A percentile compares a stretch with the other conserved stretches of the same genome.
Evolutionary conservation across 2,888 invertebrate species (phyloP).

Genomic region (Oligia fasciuncula): DNA sequence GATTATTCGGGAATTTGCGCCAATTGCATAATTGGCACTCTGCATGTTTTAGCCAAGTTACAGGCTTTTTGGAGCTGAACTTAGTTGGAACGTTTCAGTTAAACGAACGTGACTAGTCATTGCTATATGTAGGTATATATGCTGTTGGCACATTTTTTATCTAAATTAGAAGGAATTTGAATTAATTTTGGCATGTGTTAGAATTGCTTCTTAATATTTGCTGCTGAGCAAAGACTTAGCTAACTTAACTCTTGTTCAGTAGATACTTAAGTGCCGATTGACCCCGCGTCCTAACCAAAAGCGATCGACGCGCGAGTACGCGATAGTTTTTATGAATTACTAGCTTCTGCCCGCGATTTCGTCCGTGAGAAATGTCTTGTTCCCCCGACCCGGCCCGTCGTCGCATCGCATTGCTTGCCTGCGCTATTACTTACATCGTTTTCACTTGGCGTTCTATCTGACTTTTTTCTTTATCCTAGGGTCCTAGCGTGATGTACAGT

Average conservation of each 20-base stretch:
- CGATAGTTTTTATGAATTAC: too few relatives aligned
- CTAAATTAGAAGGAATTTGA: conserved; percentile 24
- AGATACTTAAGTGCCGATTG: neutral
- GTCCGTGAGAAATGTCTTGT: too few relatives aligned
- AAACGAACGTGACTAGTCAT: conserved; percentile 49
- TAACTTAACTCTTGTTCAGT: neutral
- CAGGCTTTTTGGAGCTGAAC: conserved; percentile 48
- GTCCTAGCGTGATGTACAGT: too few relatives aligned
- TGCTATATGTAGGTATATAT: conserved; percentile 29
- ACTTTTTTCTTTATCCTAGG: too few relatives aligned
- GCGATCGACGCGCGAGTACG: neutral
- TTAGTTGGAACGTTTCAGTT: conserved; percentile 51
- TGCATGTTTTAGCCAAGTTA: conserved; percentile 67
- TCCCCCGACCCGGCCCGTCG: too few relatives aligned
- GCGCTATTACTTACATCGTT: too few relatives aligned
- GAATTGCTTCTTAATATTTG: neutral
- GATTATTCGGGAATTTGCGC: conserved; percentile 58
- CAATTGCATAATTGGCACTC: conserved; percentile 71
- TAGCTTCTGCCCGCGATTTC: too few relatives aligned
- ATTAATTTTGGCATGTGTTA: neutral
- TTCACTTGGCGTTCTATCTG: too few relatives aligned
- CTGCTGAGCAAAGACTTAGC: neutral
- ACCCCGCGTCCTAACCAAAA: neutral
- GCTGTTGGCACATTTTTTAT: conserved; percentile 18
- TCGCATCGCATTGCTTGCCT: too few relatives aligned